Evolutionary conservation across 2,888 invertebrate genomes (phyloP), one percentile per base, ranked within the genome.

Genomic region (Nasonovia ribisnigri): DNA sequence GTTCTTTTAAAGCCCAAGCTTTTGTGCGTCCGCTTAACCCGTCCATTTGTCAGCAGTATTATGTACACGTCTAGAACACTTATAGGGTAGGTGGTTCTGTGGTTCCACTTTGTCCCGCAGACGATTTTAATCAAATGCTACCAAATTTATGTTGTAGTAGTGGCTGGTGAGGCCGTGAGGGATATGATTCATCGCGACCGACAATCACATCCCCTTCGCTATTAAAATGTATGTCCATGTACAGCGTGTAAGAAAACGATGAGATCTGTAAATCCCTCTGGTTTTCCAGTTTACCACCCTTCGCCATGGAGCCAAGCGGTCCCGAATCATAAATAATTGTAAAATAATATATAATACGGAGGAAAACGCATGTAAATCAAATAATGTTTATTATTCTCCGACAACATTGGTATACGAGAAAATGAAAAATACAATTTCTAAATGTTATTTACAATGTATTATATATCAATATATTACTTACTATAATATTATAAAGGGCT

Each of bases 41-140:
- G 51, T 88, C 92, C 92, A 92, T 92, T 92, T 92, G 87, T 92
- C 92, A 92, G 88, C 87, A 92, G 92, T 92, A 92, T 92, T 92
- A 92, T 92, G 92, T 92, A 88, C 60, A 88, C 36, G 92, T 92
- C 92, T 67, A 42, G 88, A 92, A 92, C 92, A 92, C 92, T 92
- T 92, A 11, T 20, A 10, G 92, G 48, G 92, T 92, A 92, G 92
- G 92, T 92, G 92, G 67, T 48, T 60, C 57, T 92, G n/a, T 36
- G n/a, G 86, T 88, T 46, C 29, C 67, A 48, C 42, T 88, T 92
- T 92, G 92, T 92, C 42, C 26, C 90, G 8, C 42, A 43, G 60
- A 36, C 46, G 86, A 87, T 43, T 92, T 92, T 92, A 92, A 87
- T 92, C 86, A 92, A 87, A 88, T 42, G 16, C 87, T 51, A 92